Conservation (phyloP, 2,113 vertebrate genomes). For the Platichthys stellatus region DNA sequence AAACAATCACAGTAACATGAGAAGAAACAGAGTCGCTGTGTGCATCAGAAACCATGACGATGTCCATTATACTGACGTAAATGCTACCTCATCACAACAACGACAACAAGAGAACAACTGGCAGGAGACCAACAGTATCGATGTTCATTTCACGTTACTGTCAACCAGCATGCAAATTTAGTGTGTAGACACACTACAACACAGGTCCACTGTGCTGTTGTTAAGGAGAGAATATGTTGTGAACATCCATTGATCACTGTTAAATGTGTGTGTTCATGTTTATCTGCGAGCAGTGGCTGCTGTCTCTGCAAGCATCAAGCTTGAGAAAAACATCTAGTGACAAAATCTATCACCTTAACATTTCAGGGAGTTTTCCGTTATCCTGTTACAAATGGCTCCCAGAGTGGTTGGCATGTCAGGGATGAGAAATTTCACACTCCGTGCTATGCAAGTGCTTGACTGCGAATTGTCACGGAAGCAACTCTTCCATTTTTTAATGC, state of each 20-base stretch:
- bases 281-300: slow-evolving; percentile 3
- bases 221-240: neutral
- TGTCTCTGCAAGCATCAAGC: slow-evolving; percentile 13
- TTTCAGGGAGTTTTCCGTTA: slow-evolving; percentile 52
- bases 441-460: slow-evolving; percentile 26
- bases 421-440: slow-evolving; percentile 62
- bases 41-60: slow-evolving; percentile 8
- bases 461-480: slow-evolving; percentile 36
- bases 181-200: neutral
- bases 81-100: slow-evolving; percentile 10
- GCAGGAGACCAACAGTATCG: slow-evolving; percentile 15
- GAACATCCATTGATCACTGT: neutral
- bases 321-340: slow-evolving; percentile 13
- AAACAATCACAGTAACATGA: slow-evolving; percentile 16
- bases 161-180: neutral
- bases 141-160: slow-evolving; percentile 14
- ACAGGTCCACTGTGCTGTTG: neutral
- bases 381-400: slow-evolving; percentile 63
- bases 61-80: neutral
- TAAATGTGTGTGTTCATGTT: neutral
- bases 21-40: slow-evolving; percentile 16
- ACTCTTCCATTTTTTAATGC: slow-evolving; percentile 46
- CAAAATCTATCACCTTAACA: slow-evolving; percentile 54
- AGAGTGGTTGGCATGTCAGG: slow-evolving; percentile 47
- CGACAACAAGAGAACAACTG: slow-evolving; percentile 21